phyloP scores from a whole-genome alignment of 2,888 invertebrate genomes.

The Volucella inanis region DNA sequence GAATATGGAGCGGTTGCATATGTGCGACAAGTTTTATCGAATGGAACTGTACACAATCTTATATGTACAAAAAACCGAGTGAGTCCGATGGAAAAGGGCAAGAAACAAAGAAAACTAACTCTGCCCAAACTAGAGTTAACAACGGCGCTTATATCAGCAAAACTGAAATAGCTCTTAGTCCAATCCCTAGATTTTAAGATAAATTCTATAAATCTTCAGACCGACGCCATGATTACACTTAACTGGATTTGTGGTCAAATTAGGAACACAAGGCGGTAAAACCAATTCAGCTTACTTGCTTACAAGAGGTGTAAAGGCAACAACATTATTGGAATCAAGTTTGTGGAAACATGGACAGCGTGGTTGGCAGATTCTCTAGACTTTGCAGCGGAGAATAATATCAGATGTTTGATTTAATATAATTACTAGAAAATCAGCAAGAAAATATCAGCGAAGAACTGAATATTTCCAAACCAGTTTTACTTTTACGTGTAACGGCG shows the following conservation, averaged over 20 bases:
- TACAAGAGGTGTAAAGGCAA: no score
- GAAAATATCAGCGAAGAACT: no score
- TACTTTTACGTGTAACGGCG: no score
- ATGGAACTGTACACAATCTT: no score
- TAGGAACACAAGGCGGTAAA: not conserved
- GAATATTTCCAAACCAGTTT: no score
- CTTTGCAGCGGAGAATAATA: no score
- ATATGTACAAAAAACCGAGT: not conserved
- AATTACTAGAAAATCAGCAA: no score
- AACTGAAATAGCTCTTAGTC: not conserved
- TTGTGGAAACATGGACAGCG: no score
- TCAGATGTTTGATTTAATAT: no score
- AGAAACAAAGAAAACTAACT: not conserved
- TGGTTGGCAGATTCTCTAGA: no score
- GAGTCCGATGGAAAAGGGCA: not conserved
- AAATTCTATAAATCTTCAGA: not conserved
- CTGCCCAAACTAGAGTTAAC: constrained; percentile 20
- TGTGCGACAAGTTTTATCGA: constrained; percentile 24
- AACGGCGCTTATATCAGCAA: constrained; percentile 9
- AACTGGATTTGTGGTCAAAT: constrained; percentile 16
- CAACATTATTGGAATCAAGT: no score
- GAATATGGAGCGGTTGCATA: constrained; percentile 67
- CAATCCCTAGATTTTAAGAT: constrained; percentile 20
- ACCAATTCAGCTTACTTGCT: not conserved
- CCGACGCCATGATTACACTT: constrained; percentile 19